phyloP scores from a whole-genome alignment of 2,797 vertebrate species.

The Halcyon leucocephala region DNA sequence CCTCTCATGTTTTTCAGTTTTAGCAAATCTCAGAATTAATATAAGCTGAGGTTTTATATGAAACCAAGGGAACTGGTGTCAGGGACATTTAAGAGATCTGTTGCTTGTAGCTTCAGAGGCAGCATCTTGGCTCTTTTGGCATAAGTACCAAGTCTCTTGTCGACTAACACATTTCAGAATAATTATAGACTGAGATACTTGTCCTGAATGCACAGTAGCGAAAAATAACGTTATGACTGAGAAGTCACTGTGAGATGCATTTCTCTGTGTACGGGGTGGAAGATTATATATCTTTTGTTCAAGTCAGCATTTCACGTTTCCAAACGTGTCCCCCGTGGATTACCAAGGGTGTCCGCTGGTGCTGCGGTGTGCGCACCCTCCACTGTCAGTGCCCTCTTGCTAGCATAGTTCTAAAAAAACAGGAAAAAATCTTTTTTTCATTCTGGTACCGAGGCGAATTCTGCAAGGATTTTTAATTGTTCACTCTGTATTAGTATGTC shows the following conservation, averaged over 20 bases:
- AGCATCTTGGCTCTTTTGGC: not conserved
- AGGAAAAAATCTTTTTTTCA: not conserved
- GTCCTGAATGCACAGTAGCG: not conserved
- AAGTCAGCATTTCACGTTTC: not conserved
- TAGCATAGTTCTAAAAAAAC: not conserved
- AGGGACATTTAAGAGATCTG: not conserved
- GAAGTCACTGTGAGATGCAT: not conserved
- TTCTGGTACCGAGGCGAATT: not conserved
- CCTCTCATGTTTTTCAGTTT: not conserved
- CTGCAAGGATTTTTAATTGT: not conserved
- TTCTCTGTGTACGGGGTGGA: not conserved
- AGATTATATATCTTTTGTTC: not conserved
- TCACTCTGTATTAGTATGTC: not conserved
- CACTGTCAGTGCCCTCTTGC: not conserved
- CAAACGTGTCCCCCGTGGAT: not conserved
- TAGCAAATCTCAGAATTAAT: conserved; percentile 11
- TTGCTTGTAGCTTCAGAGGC: not conserved
- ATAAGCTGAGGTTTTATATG: not conserved
- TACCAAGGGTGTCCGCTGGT: not conserved
- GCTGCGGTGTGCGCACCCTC: not conserved
- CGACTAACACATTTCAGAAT: not conserved
- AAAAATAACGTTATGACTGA: not conserved
- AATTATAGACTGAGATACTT: conserved; percentile 22
- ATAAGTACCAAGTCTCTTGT: not conserved
- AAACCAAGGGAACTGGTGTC: not conserved